Base-by-base conservation (phyloP, 2,113 vertebrate species). In the Psophia crepitans region DNA sequence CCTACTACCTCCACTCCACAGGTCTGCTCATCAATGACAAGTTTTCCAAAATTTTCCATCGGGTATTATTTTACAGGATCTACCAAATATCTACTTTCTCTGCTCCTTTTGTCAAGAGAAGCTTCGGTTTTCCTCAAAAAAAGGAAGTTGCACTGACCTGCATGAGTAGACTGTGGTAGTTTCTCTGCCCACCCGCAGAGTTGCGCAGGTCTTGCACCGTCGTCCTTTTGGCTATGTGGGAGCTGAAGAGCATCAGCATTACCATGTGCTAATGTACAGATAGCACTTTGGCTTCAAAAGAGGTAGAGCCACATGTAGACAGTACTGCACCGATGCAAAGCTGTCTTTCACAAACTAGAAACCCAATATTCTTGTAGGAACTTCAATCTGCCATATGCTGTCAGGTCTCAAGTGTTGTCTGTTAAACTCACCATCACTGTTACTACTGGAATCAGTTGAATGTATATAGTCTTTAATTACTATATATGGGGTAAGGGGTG, bases 91-190 rank as follows among this genome's bases (percentile, higher is more conserved):
- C 65, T 54, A 12, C 14, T 61, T 80, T 65, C 23, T 46, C 32
- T 28, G 10, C 26, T 71, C 35, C 8, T 56, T 48, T 26, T 65
- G 10, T 60, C 33, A 7, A 27, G 65, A 65, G 0, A 23, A 82
- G 3, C 5, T 44, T 16, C 1, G 0, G 8, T 51, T 39, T 78
- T 23, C 46, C 35, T 1, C 9, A 3, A 48, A 44, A 74, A 85
- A 68, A 28, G 24, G 13, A 35, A 78, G 28, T 41, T 32, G 9
- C 24, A 17, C 16, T 54, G 19, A 63, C 56, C 65, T 66, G 24
- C 6, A 13, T 2, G 7, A 78, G 19, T 0, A 63, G 27, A 22
- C 9, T 0, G 0, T 37, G 7, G 15, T 16, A 35, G 9, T 10
- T 66, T 63, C 51, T 57, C 41, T 53, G 33, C 33, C 8, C 16